phyloP scores from a whole-genome alignment of 2,797 vertebrate genomes.

The Valencia hispanica region DNA sequence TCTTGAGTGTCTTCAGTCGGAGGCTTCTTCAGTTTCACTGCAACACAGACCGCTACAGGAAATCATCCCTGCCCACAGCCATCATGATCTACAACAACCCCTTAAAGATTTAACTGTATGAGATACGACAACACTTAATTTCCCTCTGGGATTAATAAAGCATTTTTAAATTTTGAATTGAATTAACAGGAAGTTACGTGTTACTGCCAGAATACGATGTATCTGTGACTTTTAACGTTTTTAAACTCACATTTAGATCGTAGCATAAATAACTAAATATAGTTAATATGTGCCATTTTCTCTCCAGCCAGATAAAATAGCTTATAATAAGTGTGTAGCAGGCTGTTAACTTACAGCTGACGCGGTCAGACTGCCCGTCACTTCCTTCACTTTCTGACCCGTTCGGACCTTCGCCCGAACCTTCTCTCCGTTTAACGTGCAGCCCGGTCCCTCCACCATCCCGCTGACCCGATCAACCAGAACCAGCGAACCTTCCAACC shows the following conservation, averaged over 20 bases:
- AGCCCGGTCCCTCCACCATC: constrained; percentile 94
- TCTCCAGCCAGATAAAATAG: not conserved
- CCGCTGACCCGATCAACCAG: accelerated
- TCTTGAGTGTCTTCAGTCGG: no score
- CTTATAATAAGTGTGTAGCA: not conserved
- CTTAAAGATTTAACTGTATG: no score
- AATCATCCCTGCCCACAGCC: no score
- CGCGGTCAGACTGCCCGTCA: constrained; percentile 63
- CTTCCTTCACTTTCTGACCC: constrained; percentile 80
- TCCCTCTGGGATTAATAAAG: no score
- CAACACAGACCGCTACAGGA: no score
- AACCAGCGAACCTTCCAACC: not conserved
- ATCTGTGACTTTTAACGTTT: no score
- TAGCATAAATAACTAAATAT: not conserved
- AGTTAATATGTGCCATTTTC: not conserved
- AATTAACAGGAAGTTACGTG: no score
- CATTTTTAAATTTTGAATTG: no score
- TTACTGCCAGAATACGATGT: no score
- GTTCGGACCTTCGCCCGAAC: constrained; percentile 80
- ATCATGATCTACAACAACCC: no score
- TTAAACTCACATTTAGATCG: not conserved
- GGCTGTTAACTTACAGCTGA: constrained; percentile 33
- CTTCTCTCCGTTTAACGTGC: constrained; percentile 85
- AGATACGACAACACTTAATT: no score
- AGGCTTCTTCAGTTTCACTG: no score